Conservation (phyloP, 2,888 invertebrate species). For the Xestobium rufovillosum region DNA sequence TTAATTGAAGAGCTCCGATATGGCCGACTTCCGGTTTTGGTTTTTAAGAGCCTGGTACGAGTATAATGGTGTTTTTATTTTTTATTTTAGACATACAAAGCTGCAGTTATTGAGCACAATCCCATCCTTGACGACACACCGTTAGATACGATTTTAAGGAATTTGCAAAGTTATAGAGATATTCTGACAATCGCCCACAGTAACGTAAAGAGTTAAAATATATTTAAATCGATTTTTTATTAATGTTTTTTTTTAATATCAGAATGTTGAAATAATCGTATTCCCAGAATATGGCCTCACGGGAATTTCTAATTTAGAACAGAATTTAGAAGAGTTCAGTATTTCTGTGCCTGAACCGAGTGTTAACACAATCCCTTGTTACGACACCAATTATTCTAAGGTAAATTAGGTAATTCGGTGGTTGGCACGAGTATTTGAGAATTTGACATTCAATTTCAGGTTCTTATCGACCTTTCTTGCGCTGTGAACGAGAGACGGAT, state of each 20-base stretch:
- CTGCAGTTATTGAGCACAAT: conserved; percentile 7
- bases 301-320: conserved; percentile 18
- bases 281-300: conserved; percentile 31
- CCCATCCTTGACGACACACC: conserved; percentile 19
- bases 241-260: conserved; percentile 13
- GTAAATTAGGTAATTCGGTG: too few species aligned
- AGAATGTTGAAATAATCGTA: conserved; percentile 24
- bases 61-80: not conserved
- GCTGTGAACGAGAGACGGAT: too few species aligned
- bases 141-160: conserved; percentile 17
- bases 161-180: conserved; percentile 24
- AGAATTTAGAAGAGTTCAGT: conserved; percentile 22
- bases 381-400: too few species aligned
- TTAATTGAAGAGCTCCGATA: too few species aligned
- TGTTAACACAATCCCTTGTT: conserved; percentile 8
- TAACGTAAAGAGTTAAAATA: conserved; percentile 18
- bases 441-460: too few species aligned
- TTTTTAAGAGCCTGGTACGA: too few species aligned
- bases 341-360: conserved; percentile 21
- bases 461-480: too few species aligned
- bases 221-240: conserved; percentile 5
- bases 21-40: too few species aligned
- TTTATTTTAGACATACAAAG: conserved; percentile 11
- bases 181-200: conserved; percentile 20
- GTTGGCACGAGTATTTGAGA: too few species aligned